Base-by-base conservation (phyloP, 2,113 vertebrate species). In the Tachysurus vachellii region DNA sequence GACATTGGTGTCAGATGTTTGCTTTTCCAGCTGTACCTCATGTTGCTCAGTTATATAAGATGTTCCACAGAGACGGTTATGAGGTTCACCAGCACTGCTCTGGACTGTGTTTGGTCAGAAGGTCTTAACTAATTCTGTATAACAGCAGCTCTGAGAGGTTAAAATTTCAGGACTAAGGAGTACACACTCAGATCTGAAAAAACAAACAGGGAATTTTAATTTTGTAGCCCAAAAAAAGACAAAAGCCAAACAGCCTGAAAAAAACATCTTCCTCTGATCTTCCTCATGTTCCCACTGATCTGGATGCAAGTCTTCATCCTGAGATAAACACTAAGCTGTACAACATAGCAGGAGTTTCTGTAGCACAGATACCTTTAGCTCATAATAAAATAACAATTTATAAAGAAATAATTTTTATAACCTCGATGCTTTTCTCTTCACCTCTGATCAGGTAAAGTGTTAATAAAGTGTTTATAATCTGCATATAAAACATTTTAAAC, bases 21-120 rank as follows among this genome's bases (percentile, higher is more conserved):
- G 82, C n/a, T 83, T 84, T 70, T 56, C 16, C 82, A 84, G 82
- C 82, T 84, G 82, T 17, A 71, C 47, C 17, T 70, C 62, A 70
- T 1, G 9, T 12, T 4, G 79, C 54, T 80, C 50, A 0, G 28
- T 84, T 84, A 84, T 54, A 26, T 84, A 84, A 83, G 16, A 68
- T 44, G 36, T 6, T 56, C 11, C 56, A 19, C 17, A 82, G 19
- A 2, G 23, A 8, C n/a, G 61, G 42, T 50, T 21, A 82, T 26
- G 19, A 47, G 23, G 47, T 71, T 23, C 8, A 54, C 47, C 8
- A 1, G 23, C 21, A 50, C 23, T 14, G 26, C 47, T 57, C 53
- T 57, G 28, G 16, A 8, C 5, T 56, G 2, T 56, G 76, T 57
- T 80, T 57, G 14, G 53, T 80, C 76, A 31, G n/a, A 31, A 31